These are phyloP conservation scores for Elanus axillaris DNA, from an alignment of 2,113 vertebrate species.

Conservation along the genomic window DNA sequence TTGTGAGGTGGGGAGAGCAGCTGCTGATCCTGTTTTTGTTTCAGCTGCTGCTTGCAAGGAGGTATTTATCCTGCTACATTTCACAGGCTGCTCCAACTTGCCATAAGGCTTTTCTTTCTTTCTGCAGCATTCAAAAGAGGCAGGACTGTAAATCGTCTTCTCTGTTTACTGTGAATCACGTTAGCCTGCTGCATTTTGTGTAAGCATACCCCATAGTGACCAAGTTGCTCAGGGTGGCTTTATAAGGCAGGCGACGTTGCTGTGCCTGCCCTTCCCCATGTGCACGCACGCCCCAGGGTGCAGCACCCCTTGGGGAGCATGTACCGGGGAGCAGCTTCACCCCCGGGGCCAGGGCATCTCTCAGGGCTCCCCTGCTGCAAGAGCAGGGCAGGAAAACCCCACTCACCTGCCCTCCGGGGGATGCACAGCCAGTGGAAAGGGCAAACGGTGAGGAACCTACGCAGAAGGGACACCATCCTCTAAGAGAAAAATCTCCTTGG, in stretches of 20 bases:
- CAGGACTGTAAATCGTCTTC: not conserved
- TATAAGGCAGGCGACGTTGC: accelerated
- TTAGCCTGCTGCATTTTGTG: not conserved
- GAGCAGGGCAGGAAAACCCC: not conserved
- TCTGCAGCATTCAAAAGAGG: not conserved
- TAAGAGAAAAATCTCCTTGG: not conserved
- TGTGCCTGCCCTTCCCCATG: not conserved
- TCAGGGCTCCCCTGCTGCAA: not conserved
- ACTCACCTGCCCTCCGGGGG: not conserved
- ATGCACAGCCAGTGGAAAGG: not conserved
- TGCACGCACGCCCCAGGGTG: accelerated
- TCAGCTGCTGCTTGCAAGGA: not conserved
- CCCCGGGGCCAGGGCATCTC: not conserved
- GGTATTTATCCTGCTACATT: not conserved
- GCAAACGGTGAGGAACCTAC: not conserved
- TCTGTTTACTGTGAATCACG: not conserved
- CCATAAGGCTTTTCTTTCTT: not conserved
- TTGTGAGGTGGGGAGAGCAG: not conserved
- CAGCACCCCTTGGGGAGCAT: not conserved
- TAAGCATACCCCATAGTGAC: not conserved
- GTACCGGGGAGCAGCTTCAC: not conserved
- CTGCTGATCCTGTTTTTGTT: conserved; percentile 16
- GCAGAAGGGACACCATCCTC: not conserved
- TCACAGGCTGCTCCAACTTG: not conserved
- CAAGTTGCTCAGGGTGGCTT: not conserved